Conservation (phyloP, 2,888 invertebrate species). For the Sipha maydis region DNA sequence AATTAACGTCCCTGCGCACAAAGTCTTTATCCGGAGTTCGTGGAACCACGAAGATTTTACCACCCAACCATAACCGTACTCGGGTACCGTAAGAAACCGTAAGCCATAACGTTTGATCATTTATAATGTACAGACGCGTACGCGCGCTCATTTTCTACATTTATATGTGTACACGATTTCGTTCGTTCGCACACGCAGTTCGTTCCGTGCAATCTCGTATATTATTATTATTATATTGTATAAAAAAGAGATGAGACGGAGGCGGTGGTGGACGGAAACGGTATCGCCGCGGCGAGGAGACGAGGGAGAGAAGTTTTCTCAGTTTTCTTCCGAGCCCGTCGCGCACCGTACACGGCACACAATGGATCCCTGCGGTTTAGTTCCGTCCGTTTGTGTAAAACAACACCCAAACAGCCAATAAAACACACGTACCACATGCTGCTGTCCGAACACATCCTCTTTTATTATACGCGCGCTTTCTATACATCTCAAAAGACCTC, state of each 20-base stretch:
- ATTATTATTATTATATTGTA: neutral
- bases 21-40: too few species aligned
- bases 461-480: conserved; percentile 21
- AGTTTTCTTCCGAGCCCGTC: conserved; percentile 43
- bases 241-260: conserved; percentile 1
- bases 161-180: too few species aligned
- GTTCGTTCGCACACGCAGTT: too few species aligned
- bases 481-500: conserved; percentile 40
- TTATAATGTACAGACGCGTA: too few species aligned
- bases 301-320: conserved; percentile 50
- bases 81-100: too few species aligned
- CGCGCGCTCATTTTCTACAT: too few species aligned
- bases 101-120: too few species aligned
- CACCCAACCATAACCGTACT: too few species aligned
- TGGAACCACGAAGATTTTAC: too few species aligned
- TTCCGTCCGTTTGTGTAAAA: conserved; percentile 58
- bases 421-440: conserved; percentile 61
- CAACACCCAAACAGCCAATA: conserved; percentile 62
- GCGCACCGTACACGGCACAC: neutral
- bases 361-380: conserved; percentile 57
- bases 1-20: too few species aligned
- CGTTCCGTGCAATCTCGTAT: neutral
- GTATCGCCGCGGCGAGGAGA: neutral
- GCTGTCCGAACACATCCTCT: conserved; percentile 60
- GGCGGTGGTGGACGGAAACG: conserved; percentile 33